A percentile compares a stretch with the other conserved stretches of the same genome.
Evolutionary conservation across 1,140 invertebrate species (phyloP).

Genomic region (Nymphalis io): DNA sequence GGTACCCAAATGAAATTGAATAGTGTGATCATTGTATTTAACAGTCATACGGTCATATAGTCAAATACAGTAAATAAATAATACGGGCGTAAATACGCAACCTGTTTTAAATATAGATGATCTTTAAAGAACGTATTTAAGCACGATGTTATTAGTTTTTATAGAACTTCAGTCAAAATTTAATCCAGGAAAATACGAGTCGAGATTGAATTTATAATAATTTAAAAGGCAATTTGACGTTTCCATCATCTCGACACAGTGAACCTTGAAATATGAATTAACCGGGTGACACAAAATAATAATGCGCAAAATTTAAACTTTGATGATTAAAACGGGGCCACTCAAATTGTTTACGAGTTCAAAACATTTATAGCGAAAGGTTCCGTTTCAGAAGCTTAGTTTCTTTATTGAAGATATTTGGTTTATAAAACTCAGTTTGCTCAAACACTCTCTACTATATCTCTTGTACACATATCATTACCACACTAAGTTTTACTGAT

Average conservation of each 20-base stretch:
- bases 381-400: not conserved
- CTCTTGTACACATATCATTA: no score
- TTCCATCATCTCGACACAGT: constrained; percentile 12
- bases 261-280: constrained; percentile 11
- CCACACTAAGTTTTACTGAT: no score
- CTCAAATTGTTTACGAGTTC: not conserved
- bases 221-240: constrained; percentile 14
- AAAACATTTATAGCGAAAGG: not conserved
- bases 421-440: no score
- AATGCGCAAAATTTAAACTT: constrained; percentile 1
- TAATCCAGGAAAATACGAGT: not conserved
- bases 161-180: not conserved
- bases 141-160: not conserved
- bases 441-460: no score
- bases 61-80: no score
- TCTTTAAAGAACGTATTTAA: not conserved
- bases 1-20: no score
- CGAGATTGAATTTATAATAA: constrained; percentile 25
- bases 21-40: no score
- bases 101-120: no score
- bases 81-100: no score
- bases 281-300: not conserved
- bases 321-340: not conserved
- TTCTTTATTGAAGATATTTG: not conserved
- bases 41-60: no score